phyloP scores from a whole-genome alignment of 2,797 vertebrate species.

The Smutsia temminckii region DNA sequence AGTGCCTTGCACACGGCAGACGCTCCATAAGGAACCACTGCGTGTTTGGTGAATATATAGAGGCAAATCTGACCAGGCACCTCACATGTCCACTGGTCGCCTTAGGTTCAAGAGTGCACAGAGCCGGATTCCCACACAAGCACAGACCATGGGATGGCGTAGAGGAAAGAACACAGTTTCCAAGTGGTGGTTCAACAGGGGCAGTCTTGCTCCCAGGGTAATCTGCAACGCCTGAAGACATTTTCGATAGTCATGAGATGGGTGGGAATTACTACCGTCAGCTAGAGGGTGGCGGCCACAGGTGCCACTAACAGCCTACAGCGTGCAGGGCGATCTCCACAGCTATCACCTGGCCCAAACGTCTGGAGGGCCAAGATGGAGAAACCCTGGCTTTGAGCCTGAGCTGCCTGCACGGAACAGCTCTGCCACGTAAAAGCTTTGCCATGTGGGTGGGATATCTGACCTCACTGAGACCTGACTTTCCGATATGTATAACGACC shows the following conservation, averaged over 20 bases:
- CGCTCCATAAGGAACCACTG: accelerated
- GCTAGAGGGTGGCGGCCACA: not conserved
- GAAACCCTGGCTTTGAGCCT: not conserved
- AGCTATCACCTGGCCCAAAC: not conserved
- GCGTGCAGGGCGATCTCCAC: not conserved
- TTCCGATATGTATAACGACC: accelerated
- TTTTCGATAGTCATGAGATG: not conserved
- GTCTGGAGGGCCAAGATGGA: not conserved
- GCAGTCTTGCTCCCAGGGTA: not conserved
- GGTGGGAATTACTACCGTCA: not conserved
- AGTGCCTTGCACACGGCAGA: not conserved
- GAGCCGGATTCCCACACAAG: not conserved
- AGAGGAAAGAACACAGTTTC: not conserved
- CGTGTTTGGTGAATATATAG: accelerated
- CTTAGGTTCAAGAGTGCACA: not conserved
- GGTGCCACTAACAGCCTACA: not conserved
- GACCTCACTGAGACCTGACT: not conserved
- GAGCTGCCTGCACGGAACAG: not conserved
- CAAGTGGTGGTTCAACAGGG: not conserved
- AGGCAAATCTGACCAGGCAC: not conserved
- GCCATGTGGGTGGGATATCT: not conserved
- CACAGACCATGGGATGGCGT: not conserved
- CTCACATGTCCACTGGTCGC: not conserved
- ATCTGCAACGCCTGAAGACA: not conserved
- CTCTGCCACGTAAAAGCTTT: not conserved